These are phyloP conservation scores for Macropus fuliginosus DNA, from an alignment of 2,797 vertebrate genomes.

Conservation along the genomic window DNA sequence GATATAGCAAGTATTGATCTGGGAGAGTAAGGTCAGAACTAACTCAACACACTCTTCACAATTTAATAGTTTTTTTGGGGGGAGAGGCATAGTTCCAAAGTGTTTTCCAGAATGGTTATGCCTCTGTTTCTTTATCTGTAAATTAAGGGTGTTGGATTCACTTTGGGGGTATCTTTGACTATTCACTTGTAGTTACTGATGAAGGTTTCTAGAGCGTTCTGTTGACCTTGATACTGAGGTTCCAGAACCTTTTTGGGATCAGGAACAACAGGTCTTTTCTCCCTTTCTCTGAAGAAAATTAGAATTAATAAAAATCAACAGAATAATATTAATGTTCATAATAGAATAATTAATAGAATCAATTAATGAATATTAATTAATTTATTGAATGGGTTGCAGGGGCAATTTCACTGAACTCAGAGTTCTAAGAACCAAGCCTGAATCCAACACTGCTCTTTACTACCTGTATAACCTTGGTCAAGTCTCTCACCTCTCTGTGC, in stretches of 20 bases:
- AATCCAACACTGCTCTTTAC: neutral
- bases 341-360: too few species aligned
- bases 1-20: neutral
- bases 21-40: neutral
- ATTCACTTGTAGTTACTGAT: neutral
- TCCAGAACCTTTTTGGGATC: neutral
- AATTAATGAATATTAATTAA: too few species aligned
- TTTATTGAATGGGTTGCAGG: too few species aligned
- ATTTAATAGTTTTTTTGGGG: neutral
- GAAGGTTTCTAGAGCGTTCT: neutral
- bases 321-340: too few species aligned
- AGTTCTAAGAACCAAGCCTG: neutral
- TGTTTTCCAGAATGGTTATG: neutral
- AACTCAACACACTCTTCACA: neutral
- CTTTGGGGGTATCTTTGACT: neutral
- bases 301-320: too few species aligned
- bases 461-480: neutral
- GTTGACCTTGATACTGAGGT: neutral
- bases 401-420: too few species aligned
- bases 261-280: too few species aligned
- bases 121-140: neutral
- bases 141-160: neutral
- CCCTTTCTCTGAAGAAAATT: too few species aligned
- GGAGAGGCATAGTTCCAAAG: neutral
- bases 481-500: neutral